Evolutionary conservation across 2,797 vertebrate genomes (phyloP).

Genomic region (Gymnocypris eckloni): DNA sequence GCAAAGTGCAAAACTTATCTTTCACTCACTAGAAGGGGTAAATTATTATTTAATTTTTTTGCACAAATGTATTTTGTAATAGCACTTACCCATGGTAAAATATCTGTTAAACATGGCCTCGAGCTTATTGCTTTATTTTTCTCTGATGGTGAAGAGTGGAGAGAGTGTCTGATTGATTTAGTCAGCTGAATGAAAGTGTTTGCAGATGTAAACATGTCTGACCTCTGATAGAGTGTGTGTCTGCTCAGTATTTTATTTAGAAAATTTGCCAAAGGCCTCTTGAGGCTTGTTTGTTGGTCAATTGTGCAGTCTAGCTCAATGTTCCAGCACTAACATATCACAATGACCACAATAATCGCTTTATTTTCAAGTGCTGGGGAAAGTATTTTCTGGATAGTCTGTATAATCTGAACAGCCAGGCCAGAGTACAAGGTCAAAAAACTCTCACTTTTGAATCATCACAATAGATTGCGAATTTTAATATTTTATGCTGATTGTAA

Average conservation of each 20-base stretch:
- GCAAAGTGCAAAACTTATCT: background rate
- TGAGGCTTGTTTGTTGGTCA: background rate
- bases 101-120: background rate
- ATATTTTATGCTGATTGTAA: conserved; percentile 33
- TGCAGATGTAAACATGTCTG: conserved; percentile 5
- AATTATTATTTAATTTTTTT: too few species aligned
- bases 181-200: background rate
- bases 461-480: conserved; percentile 3
- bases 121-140: background rate
- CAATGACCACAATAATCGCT: background rate
- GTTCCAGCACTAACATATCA: conserved; percentile 21
- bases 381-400: background rate
- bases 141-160: background rate
- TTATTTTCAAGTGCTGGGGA: background rate
- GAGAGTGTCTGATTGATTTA: conserved; percentile 9
- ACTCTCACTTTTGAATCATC: conserved; percentile 8
- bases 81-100: background rate
- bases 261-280: conserved; percentile 18
- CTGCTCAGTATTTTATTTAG: conserved; percentile 10
- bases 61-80: background rate
- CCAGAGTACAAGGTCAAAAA: conserved; percentile 17
- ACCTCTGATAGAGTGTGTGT: conserved; percentile 4
- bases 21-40: background rate
- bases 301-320: background rate
- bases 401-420: conserved; percentile 6